These are phyloP conservation scores for Lynx canadensis DNA, from an alignment of 2,113 vertebrate species.

Conservation along the genomic window DNA sequence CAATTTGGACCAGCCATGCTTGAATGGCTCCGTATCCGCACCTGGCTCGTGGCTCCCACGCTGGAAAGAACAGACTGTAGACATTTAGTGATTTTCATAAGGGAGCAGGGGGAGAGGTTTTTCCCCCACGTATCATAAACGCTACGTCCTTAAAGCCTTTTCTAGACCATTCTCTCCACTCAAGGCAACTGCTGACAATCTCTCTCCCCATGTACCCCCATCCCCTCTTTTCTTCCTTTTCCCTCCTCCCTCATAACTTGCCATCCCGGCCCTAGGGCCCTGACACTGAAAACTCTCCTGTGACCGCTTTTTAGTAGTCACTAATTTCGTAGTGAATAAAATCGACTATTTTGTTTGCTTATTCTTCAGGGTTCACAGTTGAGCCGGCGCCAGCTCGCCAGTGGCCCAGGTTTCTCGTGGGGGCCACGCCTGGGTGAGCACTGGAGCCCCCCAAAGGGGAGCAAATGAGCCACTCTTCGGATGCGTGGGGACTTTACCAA, in stretches of 20 bases:
- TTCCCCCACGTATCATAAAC: not conserved
- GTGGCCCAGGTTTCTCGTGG: not conserved
- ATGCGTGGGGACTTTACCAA: constrained; percentile 46
- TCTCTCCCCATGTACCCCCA: not conserved
- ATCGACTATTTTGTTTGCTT: not conserved
- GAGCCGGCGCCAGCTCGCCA: not conserved
- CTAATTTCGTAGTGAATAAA: not conserved
- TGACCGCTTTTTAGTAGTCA: not conserved
- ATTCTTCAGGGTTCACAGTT: not conserved
- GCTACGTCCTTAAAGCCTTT: not conserved
- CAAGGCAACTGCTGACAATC: not conserved
- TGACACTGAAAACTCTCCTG: not conserved
- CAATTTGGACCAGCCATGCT: not conserved
- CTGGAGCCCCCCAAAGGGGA: not conserved
- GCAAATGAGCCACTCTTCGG: constrained; percentile 47
- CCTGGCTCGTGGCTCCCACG: not conserved
- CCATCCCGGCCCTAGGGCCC: not conserved
- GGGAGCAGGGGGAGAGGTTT: not conserved
- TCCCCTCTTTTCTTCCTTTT: not conserved
- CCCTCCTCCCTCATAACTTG: not conserved
- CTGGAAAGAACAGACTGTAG: not conserved
- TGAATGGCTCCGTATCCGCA: not conserved
- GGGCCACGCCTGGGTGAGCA: not conserved
- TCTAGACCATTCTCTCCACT: not conserved
- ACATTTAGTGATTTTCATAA: not conserved